phyloP scores from a whole-genome alignment of 2,888 invertebrate genomes.

The Athripsodes cinereus region DNA sequence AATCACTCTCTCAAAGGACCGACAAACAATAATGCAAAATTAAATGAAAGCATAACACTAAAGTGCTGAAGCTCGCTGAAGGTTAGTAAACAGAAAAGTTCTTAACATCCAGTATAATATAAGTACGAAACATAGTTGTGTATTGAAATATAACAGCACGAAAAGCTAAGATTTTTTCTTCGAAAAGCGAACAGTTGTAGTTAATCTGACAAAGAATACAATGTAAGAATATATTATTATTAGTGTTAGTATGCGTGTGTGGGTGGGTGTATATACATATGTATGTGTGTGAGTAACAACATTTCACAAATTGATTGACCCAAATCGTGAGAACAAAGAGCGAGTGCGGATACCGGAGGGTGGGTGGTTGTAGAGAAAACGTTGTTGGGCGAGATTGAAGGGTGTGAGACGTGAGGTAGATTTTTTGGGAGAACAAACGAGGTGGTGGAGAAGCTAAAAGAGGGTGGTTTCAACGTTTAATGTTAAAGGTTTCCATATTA shows the following conservation, averaged over 20 bases:
- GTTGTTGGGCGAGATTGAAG: conserved; percentile 1
- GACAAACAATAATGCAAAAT: too few species aligned
- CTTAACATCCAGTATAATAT: too few species aligned
- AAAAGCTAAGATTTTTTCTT: too few species aligned
- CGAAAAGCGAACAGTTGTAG: too few species aligned
- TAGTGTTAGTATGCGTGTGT: background rate
- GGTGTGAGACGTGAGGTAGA: background rate
- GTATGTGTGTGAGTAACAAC: conserved; percentile 6
- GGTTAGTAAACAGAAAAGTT: too few species aligned
- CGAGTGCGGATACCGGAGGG: conserved; percentile 9
- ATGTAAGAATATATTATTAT: too few species aligned
- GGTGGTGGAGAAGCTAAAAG: conserved; percentile 3
- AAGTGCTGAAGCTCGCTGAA: too few species aligned
- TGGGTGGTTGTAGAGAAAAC: conserved; percentile 6
- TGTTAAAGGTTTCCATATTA: conserved; percentile 13
- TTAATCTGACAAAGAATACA: background rate
- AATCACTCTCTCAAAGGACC: too few species aligned
- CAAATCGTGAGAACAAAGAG: conserved; percentile 27
- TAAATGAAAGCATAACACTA: too few species aligned
- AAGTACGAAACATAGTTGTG: too few species aligned
- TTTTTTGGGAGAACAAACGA: background rate
- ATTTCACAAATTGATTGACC: conserved; percentile 28
- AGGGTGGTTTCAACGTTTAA: conserved; percentile 1
- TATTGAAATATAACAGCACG: too few species aligned
- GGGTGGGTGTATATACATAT: background rate